Base-by-base conservation (phyloP, 1,140 invertebrate species). In the Pectinophora gossypiella region DNA sequence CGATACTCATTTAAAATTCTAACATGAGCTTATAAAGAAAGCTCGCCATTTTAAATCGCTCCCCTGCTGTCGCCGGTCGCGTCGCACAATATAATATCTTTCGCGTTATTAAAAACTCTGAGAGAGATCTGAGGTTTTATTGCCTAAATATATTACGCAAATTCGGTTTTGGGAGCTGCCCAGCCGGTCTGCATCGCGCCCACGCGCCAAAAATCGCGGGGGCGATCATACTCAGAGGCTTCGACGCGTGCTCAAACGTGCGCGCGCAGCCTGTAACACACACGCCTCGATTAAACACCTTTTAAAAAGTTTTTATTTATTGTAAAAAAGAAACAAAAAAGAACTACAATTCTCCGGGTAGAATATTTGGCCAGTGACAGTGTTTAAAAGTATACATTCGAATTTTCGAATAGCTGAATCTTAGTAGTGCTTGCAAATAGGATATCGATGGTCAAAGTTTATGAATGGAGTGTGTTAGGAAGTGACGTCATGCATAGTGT, bases 1-100 rank as follows among this genome's bases (percentile, higher is more conserved):
- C 80, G 83, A 85, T 79, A 77, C 79, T 85, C 83, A 86, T 86
- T 86, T 86, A 83, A 86, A 86, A 86, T 86, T 85, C 81, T 86
- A 86, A 86, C 80, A 75, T 82, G 72, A 73, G 53, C 76, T 72
- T 82, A 82, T 80, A 80, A 83, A 82, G 77, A 80, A 76, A 82
- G 78, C 65, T 74, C 51, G 83, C 83, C 83, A 86, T 86, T 86
- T 82, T 75, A 67, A 76, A 68, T 61, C 70, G 74, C 65, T 76
- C 64, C 75, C 76, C 80, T 75, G 82, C 73, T 77, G 75, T 60
- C 62, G 76, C 13, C 69, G 75, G 82, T 74, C 72, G 80, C 72
- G 53, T 58, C 16, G 36, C 15, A 16, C 16, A 15, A 3, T 16
- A 40, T 15, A 32, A 40, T 7, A 38, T 5, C 35, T 13, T 15